These are phyloP conservation scores for Myiozetetes cayanensis DNA, from an alignment of 2,113 vertebrate species.

Conservation along the genomic window DNA sequence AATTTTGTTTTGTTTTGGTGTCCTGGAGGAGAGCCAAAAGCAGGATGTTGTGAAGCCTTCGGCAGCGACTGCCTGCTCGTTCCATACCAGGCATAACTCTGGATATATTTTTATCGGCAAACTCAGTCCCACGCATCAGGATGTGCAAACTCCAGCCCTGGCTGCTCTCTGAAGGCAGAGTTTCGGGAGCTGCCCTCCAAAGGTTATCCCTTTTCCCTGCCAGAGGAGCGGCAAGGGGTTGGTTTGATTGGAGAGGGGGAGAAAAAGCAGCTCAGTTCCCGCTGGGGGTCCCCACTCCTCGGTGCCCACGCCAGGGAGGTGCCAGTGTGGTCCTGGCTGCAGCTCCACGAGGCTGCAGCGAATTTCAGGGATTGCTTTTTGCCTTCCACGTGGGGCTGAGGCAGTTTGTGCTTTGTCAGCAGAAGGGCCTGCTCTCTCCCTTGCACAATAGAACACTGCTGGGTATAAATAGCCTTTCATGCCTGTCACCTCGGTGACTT, in stretches of 20 bases:
- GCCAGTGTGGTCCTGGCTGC: background rate
- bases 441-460: background rate
- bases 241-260: background rate
- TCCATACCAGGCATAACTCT: constrained; percentile 63
- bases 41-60: constrained; percentile 42
- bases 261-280: background rate
- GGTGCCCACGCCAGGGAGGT: accelerated
- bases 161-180: background rate
- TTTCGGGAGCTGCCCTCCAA: background rate
- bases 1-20: constrained; percentile 31
- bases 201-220: background rate
- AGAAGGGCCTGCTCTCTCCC: constrained; percentile 2
- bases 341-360: background rate
- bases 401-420: constrained; percentile 34
- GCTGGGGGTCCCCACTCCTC: accelerated
- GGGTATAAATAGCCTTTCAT: constrained; percentile 37
- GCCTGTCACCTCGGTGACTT: constrained; percentile 15
- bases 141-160: background rate
- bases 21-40: constrained; percentile 32
- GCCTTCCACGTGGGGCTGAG: background rate
- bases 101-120: constrained; percentile 66
- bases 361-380: background rate
- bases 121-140: constrained; percentile 43
- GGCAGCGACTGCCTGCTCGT: constrained; percentile 33
- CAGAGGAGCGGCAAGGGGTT: background rate